Evolutionary conservation across 1,140 invertebrate species (phyloP), one percentile per base, ranked within the genome.

Genomic region (Sipha flava): DNA sequence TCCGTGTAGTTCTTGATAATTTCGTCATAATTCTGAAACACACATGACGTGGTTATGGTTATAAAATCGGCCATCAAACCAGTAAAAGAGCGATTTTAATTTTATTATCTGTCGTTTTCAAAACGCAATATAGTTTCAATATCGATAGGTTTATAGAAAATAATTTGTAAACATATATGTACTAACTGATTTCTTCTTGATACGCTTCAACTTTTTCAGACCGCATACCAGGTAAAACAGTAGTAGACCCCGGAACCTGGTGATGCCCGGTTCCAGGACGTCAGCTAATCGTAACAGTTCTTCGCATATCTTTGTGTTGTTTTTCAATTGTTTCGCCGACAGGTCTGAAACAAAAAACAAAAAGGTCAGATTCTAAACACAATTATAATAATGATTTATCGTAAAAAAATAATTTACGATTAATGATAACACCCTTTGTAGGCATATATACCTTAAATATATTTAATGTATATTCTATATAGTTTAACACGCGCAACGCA

Each of bases 211-310:
- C 21, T 21, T 9, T 40, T 26, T 57, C 81, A 90, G 84, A 0
- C 88, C 87, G 34, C 89, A 87, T 82, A 92, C 90, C 21, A 91
- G 83, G 81, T 92, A 91, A 34, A 91, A 87, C 0, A 91, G 84
- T 37, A 92, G 85, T 21, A 88, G 86, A 1, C 90, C 90, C 12
- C 90, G 84, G 79, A 91, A 88, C 72, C 88, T 87, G 5, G 88
- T 88, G 84, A 87, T 87, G 0, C 91, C 91, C 62, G 90, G 89
- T 52, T 90, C 89, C 68, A 93, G 83, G 52, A 88, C 84, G 64
- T 90, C 87, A 10, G 90, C 87, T 45, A 92, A 81, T 64, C 89
- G 86, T 2, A 92, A 82, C 1, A 92, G 84, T 80, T 93, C 90
- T 37, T 89, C 85, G 75, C 91, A 92, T 0, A 92, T 85, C 14